These are phyloP conservation scores for Drosophila sturtevanti DNA, from an alignment of 1,140 invertebrate genomes.

Conservation along the genomic window DNA sequence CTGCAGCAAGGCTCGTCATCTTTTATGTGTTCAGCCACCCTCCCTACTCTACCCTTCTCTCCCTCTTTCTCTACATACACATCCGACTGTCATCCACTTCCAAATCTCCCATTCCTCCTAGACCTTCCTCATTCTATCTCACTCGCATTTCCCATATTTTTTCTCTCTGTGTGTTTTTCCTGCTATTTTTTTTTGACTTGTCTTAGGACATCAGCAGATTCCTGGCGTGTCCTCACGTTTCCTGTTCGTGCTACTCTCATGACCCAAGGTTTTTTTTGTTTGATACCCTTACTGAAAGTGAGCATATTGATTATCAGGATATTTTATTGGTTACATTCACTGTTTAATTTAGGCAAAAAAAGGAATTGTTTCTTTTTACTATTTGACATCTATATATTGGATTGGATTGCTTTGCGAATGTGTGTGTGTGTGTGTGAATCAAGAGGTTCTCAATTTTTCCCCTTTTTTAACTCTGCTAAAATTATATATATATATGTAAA, in stretches of 20 bases:
- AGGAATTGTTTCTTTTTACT: no score
- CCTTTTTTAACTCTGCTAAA: no score
- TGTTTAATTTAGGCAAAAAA: no score
- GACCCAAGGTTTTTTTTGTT: constrained; percentile 46
- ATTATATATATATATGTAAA: no score
- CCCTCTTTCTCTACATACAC: no score
- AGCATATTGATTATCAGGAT: no score
- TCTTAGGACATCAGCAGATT: constrained; percentile 58
- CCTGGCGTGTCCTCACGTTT: constrained; percentile 74
- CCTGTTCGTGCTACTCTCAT: constrained; percentile 58
- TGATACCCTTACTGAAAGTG: not conserved
- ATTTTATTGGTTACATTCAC: no score
- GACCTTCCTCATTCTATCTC: not conserved
- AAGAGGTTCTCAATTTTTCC: no score
- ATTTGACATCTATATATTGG: no score
- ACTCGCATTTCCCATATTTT: not conserved
- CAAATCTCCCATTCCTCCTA: not conserved
- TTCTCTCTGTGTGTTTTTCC: not conserved
- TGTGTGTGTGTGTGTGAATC: no score
- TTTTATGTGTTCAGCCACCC: not conserved
- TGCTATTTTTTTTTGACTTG: constrained; percentile 18
- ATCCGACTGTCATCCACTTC: not conserved
- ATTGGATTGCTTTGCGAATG: no score
- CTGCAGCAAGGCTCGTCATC: constrained; percentile 39
- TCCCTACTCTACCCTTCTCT: no score